Base-by-base conservation (phyloP, 1,140 invertebrate species). In the Sitophilus oryzae region DNA sequence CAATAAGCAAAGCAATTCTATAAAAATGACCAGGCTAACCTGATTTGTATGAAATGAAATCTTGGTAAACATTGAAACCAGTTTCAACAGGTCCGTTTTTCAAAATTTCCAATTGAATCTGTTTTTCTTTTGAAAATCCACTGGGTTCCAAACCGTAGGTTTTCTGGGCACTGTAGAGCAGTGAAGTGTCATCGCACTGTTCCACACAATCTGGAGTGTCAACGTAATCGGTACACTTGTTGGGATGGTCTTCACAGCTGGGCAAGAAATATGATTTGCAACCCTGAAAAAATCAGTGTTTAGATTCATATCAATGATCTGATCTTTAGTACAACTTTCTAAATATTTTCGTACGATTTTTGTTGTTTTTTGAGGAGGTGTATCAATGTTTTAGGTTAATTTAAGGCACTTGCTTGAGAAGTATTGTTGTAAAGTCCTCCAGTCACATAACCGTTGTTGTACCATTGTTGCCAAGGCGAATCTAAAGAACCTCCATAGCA, bases 1-100 rank as follows among this genome's bases (percentile, higher is more conserved):
- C n/a, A n/a, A n/a, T n/a, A n/a, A n/a, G n/a, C n/a, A n/a, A n/a
- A n/a, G n/a, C n/a, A n/a, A n/a, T n/a, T n/a, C n/a, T n/a, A n/a
- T n/a, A n/a, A n/a, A n/a, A n/a, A n/a, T n/a, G n/a, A n/a, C n/a
- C n/a, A n/a, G n/a, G n/a, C n/a, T n/a, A 11, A 41, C 69, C 25
- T 25, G 36, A 38, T 70, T 82, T 82, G 70, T 86, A 86, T 18
- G 66, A 73, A 6, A 77, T 65, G 66, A 86, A 87, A 66, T 86
- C 84, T 23, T 71, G 72, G 62, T 83, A 87, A 22, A 86, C 83
- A 11, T 3, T 18, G 22, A 54, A 54, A 8, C 21, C 30, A 1
- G 6, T 91, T 75, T 95, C 92, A 0, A 96, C 88, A 2, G 93
- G 93, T 11, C 93, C 93, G 72, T 95, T 90, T 14, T 75, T 85